Conservation (phyloP, 2,113 vertebrate species). For the Ursus arctos region DNA sequence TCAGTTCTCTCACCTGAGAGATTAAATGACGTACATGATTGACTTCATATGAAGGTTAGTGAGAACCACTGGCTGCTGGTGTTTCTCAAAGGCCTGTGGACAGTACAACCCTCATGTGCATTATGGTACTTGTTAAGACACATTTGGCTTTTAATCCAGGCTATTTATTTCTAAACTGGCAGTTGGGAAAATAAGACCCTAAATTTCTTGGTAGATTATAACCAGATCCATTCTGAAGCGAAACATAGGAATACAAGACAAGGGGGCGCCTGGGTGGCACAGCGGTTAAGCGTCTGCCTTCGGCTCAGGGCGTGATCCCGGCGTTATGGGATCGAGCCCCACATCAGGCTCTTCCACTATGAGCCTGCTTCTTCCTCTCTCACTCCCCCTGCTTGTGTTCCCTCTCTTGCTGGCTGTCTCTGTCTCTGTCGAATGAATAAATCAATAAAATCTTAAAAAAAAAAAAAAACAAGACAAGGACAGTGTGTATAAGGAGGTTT, state of each 20-base stretch:
- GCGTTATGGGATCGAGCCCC: no score
- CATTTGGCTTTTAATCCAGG: background rate
- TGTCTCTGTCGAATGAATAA: no score
- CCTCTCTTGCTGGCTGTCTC: no score
- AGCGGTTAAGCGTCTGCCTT: no score
- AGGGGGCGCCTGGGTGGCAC: background rate
- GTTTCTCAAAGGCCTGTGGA: background rate
- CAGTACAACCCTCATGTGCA: background rate
- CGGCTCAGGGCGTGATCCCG: no score
- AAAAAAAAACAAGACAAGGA: background rate
- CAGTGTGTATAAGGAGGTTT: background rate
- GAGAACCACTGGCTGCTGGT: background rate
- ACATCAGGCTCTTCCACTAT: no score
- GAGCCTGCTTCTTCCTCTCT: no score
- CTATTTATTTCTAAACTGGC: constrained; percentile 41
- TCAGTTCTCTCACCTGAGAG: background rate
- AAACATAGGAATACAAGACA: background rate
- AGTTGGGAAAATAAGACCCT: background rate
- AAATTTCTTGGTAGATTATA: background rate
- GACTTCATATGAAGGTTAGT: background rate
- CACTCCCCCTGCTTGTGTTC: no score
- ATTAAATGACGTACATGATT: background rate
- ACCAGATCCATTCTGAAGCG: background rate
- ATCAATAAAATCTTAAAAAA: no score
- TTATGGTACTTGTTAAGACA: background rate